These are phyloP conservation scores for Meta bourneti DNA, from an alignment of 2,888 invertebrate genomes.

Conservation along the genomic window DNA sequence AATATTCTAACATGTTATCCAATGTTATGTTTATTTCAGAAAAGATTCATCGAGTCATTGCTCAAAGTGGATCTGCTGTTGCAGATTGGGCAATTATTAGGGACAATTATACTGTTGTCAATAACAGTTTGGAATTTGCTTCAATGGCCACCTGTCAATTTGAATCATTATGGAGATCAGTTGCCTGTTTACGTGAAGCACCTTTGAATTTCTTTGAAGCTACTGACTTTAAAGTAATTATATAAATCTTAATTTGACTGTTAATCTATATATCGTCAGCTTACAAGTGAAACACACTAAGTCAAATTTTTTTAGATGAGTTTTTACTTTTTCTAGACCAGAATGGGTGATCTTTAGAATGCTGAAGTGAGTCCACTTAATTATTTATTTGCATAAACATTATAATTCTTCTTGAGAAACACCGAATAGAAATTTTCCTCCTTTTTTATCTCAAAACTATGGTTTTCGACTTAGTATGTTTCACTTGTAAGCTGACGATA, in stretches of 20 bases:
- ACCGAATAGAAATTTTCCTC: too few species aligned
- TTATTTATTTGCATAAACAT: too few species aligned
- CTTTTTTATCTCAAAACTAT: too few species aligned
- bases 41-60: slow-evolving; percentile 88
- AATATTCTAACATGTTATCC: background rate
- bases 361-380: too few species aligned
- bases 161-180: slow-evolving; percentile 87
- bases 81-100: slow-evolving; percentile 95
- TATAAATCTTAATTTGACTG: background rate
- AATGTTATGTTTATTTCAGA: slow-evolving; percentile 40
- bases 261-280: too few species aligned
- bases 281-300: too few species aligned
- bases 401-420: too few species aligned
- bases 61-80: slow-evolving; percentile 92
- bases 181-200: slow-evolving; percentile 90
- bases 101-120: slow-evolving; percentile 88
- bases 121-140: slow-evolving; percentile 92
- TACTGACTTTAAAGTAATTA: slow-evolving; percentile 66
- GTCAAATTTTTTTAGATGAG: too few species aligned
- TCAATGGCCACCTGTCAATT: slow-evolving; percentile 88
- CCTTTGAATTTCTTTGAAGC: slow-evolving; percentile 81
- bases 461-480: too few species aligned
- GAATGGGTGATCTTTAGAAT: too few species aligned
- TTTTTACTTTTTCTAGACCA: too few species aligned
- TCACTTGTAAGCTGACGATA: too few species aligned